These are phyloP conservation scores for Drosophila sordidapex DNA, from an alignment of 2,888 invertebrate genomes.

Conservation along the genomic window DNA sequence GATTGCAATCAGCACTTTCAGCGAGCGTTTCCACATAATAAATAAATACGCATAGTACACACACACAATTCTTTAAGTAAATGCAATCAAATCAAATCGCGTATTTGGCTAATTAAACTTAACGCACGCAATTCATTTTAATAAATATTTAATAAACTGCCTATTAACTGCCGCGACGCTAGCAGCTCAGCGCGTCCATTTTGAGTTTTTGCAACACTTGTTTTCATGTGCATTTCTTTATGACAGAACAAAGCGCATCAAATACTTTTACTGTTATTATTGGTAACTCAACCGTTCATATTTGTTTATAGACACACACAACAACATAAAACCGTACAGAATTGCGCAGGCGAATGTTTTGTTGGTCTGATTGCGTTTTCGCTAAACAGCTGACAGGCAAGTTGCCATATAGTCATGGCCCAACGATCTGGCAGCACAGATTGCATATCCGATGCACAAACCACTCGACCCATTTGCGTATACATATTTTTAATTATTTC, in stretches of 20 bases:
- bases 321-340: slow-evolving; percentile 16
- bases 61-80: slow-evolving; percentile 5
- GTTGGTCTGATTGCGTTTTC: slow-evolving; percentile 16
- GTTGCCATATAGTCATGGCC: slow-evolving; percentile 19
- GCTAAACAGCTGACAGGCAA: slow-evolving; percentile 36
- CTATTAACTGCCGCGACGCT: slow-evolving; percentile 24
- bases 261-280: not conserved
- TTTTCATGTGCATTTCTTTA: not conserved
- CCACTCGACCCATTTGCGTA: slow-evolving; percentile 1
- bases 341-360: slow-evolving; percentile 19
- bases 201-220: not conserved
- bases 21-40: slow-evolving; percentile 83
- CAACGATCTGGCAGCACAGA: slow-evolving; percentile 32
- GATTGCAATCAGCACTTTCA: slow-evolving; percentile 85
- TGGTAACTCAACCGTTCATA: slow-evolving; percentile 3
- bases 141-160: slow-evolving; percentile 54
- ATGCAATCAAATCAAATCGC: slow-evolving; percentile 9
- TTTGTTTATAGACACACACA: slow-evolving; percentile 27
- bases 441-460: slow-evolving; percentile 11
- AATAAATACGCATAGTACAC: slow-evolving; percentile 31
- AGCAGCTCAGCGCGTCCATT: slow-evolving; percentile 11
- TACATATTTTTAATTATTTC: no score
- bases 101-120: not conserved
- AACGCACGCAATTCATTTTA: slow-evolving; percentile 27
- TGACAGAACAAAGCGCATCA: not conserved